phyloP scores from a whole-genome alignment of 2,888 invertebrate genomes.

The Euplexia lucipara region DNA sequence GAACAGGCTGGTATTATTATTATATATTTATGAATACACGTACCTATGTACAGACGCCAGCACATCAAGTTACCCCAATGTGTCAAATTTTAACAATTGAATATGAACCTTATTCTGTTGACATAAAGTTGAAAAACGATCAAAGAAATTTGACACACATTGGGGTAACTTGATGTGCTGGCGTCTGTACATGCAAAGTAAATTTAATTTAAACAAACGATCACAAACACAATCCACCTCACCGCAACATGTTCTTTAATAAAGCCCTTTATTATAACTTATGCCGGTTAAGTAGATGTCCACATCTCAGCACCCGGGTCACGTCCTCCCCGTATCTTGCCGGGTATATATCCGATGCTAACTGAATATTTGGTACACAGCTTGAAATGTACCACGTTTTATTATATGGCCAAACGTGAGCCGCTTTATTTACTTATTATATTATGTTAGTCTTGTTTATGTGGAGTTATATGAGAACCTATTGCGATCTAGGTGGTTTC shows the following conservation, averaged over 20 bases:
- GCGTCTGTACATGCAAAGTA: not conserved
- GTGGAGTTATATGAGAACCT: conserved; percentile 55
- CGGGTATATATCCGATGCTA: conserved; percentile 74
- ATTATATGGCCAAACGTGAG: conserved; percentile 77
- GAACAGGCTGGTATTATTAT: too few species aligned
- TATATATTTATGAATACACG: too few species aligned
- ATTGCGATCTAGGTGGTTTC: conserved; percentile 45
- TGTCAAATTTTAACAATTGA: too few species aligned
- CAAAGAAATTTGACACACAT: too few species aligned
- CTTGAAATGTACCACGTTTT: conserved; percentile 79
- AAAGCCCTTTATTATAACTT: conserved; percentile 67
- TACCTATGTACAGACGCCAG: too few species aligned
- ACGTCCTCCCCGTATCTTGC: conserved; percentile 77
- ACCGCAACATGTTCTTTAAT: conserved; percentile 54
- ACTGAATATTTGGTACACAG: conserved; percentile 85
- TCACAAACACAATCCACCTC: conserved; percentile 20
- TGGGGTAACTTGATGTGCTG: too few species aligned
- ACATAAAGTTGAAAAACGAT: conserved; percentile 1
- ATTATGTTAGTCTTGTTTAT: conserved; percentile 66
- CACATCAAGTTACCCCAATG: too few species aligned
- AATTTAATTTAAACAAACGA: conserved; percentile 43
- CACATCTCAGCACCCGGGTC: conserved; percentile 71
- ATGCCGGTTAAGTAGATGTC: conserved; percentile 70
- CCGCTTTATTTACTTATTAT: conserved; percentile 77
- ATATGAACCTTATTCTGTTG: too few species aligned